These are phyloP conservation scores for Conus betulinus DNA, from an alignment of 1,140 invertebrate species.

Conservation along the genomic window DNA sequence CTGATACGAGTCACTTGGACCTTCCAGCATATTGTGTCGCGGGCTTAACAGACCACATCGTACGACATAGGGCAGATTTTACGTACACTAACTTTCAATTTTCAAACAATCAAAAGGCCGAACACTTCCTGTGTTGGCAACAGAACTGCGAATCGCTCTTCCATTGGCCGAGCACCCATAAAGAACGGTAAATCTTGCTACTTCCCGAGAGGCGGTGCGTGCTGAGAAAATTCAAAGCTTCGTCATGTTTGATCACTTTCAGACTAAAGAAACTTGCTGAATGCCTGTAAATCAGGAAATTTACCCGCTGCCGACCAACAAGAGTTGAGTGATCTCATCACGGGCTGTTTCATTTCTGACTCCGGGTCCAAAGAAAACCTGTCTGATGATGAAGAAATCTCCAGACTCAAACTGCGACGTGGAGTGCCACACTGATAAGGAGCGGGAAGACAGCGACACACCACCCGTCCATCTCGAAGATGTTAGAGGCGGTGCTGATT, in stretches of 20 bases:
- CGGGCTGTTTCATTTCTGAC: not conserved
- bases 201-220: too few relatives aligned
- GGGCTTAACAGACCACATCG: too few relatives aligned
- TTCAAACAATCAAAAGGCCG: not conserved
- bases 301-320: not conserved
- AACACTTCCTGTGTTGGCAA: not conserved
- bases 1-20: too few relatives aligned
- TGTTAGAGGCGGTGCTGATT: not conserved
- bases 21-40: too few relatives aligned
- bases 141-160: not conserved
- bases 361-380: not conserved
- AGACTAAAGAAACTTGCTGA: not conserved
- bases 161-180: not conserved
- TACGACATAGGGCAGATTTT: not conserved
- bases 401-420: not conserved
- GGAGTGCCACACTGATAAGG: not conserved
- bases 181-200: too few relatives aligned
- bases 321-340: conserved; percentile 3
- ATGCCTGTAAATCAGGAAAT: not conserved
- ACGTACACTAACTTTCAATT: not conserved
- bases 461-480: not conserved
- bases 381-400: not conserved
- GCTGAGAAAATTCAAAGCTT: too few relatives aligned
- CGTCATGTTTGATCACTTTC: not conserved
- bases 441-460: too few relatives aligned